Conservation (phyloP, 2,888 invertebrate genomes). For the Noctua janthina region DNA sequence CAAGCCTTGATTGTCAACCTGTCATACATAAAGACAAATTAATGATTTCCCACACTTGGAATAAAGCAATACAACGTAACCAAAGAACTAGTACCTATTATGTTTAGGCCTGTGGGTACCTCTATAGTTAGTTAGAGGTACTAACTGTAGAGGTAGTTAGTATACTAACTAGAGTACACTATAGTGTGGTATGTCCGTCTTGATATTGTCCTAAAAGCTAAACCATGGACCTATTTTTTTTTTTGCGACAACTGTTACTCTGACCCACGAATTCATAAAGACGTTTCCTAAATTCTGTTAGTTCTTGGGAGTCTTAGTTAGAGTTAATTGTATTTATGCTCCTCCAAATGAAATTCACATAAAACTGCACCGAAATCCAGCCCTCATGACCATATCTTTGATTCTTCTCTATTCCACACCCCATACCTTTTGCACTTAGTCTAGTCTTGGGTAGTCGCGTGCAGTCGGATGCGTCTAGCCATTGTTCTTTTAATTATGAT, state of each 20-base stretch:
- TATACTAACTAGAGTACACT: too few relatives aligned
- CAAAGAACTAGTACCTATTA: background rate
- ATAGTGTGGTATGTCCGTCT: background rate
- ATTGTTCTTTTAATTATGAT: slow-evolving; percentile 84
- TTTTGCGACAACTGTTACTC: background rate
- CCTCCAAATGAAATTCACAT: background rate
- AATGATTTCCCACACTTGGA: slow-evolving; percentile 60
- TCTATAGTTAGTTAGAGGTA: background rate
- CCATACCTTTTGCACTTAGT: background rate
- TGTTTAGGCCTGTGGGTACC: background rate
- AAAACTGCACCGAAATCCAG: background rate
- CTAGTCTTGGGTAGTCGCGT: slow-evolving; percentile 65
- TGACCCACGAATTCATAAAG: background rate
- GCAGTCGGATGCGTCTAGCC: slow-evolving; percentile 70
- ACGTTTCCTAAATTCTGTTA: background rate
- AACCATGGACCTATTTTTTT: background rate
- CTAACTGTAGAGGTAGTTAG: too few relatives aligned
- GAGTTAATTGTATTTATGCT: too few relatives aligned
- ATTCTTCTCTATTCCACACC: background rate
- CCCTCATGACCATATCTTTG: background rate
- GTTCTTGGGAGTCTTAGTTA: background rate
- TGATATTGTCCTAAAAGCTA: background rate
- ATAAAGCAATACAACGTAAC: slow-evolving; percentile 10
- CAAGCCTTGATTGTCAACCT: slow-evolving; percentile 49
- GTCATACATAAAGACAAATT: slow-evolving; percentile 32